A percentile compares a stretch with the other conserved stretches of the same genome.
These are phyloP conservation scores for Calephelis nemesis DNA, from an alignment of 1,140 invertebrate species.

Conservation along the genomic window DNA sequence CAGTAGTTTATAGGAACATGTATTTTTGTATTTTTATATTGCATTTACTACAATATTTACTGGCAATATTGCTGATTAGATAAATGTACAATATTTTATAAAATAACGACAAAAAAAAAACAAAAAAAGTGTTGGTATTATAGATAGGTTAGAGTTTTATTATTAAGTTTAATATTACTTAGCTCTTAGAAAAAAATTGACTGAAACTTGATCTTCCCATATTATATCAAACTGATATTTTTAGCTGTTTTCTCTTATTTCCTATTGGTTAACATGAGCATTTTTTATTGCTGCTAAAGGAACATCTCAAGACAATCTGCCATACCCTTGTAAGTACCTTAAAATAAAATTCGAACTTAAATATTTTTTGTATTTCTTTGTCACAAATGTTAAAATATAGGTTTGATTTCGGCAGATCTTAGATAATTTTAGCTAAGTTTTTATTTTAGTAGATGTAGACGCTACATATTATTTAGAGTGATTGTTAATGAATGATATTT, in stretches of 20 bases:
- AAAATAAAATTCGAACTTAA: conserved; percentile 16
- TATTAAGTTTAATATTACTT: conserved; percentile 8
- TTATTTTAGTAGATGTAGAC: conserved; percentile 8
- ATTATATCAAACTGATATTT: conserved; percentile 38
- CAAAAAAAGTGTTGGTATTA: conserved; percentile 19
- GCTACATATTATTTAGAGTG: conserved; percentile 18
- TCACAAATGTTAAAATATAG: conserved; percentile 24
- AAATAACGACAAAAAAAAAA: conserved; percentile 8
- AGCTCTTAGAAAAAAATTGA: conserved; percentile 4
- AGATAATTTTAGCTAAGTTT: conserved; percentile 29
- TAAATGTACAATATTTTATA: conserved; percentile 19
- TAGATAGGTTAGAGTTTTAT: conserved; percentile 4
- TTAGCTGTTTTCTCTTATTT: conserved; percentile 10
- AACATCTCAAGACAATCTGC: conserved; percentile 70
- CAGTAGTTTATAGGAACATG: background rate
- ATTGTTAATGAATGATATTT: conserved; percentile 20
- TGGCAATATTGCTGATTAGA: conserved; percentile 2
- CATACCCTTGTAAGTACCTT: conserved; percentile 70
- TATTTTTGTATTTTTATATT: conserved; percentile 19
- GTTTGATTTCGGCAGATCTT: conserved; percentile 33
- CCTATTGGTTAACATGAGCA: background rate
- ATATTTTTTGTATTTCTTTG: conserved; percentile 7
- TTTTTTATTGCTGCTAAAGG: conserved; percentile 65
- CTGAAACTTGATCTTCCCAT: conserved; percentile 52
- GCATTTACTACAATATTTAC: conserved; percentile 22